These are phyloP conservation scores for Enchytraeus crypticus DNA, from an alignment of 2,888 invertebrate genomes.

Conservation along the genomic window DNA sequence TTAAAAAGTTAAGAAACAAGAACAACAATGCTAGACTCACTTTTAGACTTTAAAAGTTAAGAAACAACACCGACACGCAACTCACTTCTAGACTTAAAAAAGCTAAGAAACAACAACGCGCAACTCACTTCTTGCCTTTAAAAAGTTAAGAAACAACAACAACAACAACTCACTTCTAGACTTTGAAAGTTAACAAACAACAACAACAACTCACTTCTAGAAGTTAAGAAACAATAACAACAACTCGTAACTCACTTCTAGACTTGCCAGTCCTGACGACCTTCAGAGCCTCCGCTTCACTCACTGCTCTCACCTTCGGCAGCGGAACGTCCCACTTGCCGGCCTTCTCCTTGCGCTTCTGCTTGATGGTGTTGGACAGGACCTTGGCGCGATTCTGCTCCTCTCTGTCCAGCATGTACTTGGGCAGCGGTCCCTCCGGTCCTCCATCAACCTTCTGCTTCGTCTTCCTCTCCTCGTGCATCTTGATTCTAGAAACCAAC, in stretches of 20 bases:
- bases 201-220: too few species aligned
- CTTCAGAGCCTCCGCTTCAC: slow-evolving; percentile 92
- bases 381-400: slow-evolving; percentile 87
- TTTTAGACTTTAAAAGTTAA: too few species aligned
- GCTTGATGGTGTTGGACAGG: slow-evolving; percentile 96
- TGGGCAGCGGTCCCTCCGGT: slow-evolving; percentile 84
- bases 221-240: too few species aligned
- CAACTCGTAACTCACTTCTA: slow-evolving; percentile 58
- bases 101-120: too few species aligned
- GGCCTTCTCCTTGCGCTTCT: slow-evolving; percentile 97
- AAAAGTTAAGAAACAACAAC: too few species aligned
- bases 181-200: too few species aligned
- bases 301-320: slow-evolving; percentile 92
- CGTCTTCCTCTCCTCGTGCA: slow-evolving; percentile 88
- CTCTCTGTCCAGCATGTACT: slow-evolving; percentile 93
- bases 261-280: slow-evolving; percentile 83
- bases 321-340: slow-evolving; percentile 99
- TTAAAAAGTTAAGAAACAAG: too few species aligned
- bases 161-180: too few species aligned
- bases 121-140: too few species aligned
- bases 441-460: slow-evolving; percentile 67
- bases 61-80: too few species aligned
- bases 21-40: too few species aligned
- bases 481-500: slow-evolving; percentile 59
- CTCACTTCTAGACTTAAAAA: too few species aligned